Evolutionary conservation across 1,140 invertebrate species (phyloP).

Genomic region (Pogonus chalceus): DNA sequence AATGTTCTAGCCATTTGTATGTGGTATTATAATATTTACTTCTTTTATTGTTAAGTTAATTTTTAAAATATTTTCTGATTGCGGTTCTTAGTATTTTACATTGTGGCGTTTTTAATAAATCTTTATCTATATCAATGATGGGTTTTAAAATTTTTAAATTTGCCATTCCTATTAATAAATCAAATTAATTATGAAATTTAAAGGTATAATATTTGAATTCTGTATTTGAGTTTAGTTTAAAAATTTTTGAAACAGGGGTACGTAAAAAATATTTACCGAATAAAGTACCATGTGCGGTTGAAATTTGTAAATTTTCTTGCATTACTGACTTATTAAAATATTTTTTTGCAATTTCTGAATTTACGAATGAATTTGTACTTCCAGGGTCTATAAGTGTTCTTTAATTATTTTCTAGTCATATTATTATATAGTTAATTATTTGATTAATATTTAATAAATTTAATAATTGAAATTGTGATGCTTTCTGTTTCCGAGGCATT

Average conservation of each 20-base stretch:
- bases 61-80: constrained; percentile 5
- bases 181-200: constrained; percentile 11
- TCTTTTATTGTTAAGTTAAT: constrained; percentile 3
- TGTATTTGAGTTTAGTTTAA: neutral
- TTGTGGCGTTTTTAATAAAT: constrained; percentile 8
- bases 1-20: neutral
- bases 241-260: constrained; percentile 1
- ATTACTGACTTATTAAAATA: constrained; percentile 7
- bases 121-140: neutral
- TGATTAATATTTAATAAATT: neutral
- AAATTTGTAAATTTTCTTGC: neutral
- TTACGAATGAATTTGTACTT: constrained; percentile 12
- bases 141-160: constrained; percentile 11
- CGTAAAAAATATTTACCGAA: neutral
- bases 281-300: constrained; percentile 5
- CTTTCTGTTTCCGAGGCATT: too few species aligned
- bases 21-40: constrained; percentile 6
- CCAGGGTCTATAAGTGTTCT: constrained; percentile 10
- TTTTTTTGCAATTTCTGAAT: constrained; percentile 11
- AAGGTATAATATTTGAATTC: constrained; percentile 2
- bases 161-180: constrained; percentile 9
- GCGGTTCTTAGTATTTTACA: neutral
- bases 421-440: neutral
- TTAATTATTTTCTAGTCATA: constrained; percentile 9
- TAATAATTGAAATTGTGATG: constrained; percentile 1